phyloP scores from a whole-genome alignment of 2,888 invertebrate genomes.

The Argyra leucocephala region DNA sequence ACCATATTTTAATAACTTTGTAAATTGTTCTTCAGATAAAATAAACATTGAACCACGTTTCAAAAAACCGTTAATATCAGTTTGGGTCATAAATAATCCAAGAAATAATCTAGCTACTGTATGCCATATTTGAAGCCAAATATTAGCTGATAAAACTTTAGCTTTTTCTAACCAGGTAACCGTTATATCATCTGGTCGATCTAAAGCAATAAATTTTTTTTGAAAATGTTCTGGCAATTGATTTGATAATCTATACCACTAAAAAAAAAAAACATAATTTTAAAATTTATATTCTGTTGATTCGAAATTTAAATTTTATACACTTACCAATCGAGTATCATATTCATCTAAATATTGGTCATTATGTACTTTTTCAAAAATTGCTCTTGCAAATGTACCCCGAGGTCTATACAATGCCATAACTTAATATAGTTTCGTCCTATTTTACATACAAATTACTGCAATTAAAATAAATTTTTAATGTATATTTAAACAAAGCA shows the following conservation, averaged over 20 bases:
- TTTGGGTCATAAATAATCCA: slow-evolving; percentile 84
- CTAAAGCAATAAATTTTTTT: slow-evolving; percentile 36
- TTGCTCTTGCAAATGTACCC: slow-evolving; percentile 40
- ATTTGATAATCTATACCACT: slow-evolving; percentile 40
- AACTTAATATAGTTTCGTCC: no score
- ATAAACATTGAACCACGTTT: slow-evolving; percentile 96
- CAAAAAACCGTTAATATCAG: slow-evolving; percentile 88
- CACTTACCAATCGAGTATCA: slow-evolving; percentile 38
- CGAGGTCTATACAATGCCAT: slow-evolving; percentile 38
- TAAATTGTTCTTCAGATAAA: slow-evolving; percentile 73
- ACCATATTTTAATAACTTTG: slow-evolving; percentile 36
- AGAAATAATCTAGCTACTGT: slow-evolving; percentile 75
- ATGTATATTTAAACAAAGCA: no score
- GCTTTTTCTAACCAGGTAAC: slow-evolving; percentile 39
- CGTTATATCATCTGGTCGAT: slow-evolving; percentile 38
- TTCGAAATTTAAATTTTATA: background rate
- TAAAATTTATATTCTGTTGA: background rate
- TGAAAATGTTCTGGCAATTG: slow-evolving; percentile 36
- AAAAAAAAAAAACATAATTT: slow-evolving; percentile 17
- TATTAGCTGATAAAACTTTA: slow-evolving; percentile 38
- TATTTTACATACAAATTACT: no score
- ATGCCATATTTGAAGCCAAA: slow-evolving; percentile 86
- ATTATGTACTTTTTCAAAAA: slow-evolving; percentile 42
- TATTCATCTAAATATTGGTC: slow-evolving; percentile 41
- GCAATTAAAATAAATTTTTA: no score